Evolutionary conservation across 2,888 invertebrate species (phyloP).

Genomic region (Griposia aprilina): DNA sequence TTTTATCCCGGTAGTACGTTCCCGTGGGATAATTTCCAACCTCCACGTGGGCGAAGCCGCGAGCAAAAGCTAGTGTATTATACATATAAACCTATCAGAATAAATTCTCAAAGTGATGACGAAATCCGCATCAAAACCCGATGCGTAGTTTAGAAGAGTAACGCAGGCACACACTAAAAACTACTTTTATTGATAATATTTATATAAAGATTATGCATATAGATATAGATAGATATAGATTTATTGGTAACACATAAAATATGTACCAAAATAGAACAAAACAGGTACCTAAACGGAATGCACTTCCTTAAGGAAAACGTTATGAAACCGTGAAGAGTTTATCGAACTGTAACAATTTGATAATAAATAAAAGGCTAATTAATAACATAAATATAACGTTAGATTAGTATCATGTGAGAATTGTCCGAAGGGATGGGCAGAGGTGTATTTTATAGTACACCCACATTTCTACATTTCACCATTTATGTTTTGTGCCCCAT

Average conservation of each 20-base stretch:
- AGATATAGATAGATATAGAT: background rate
- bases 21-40: no score
- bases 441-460: background rate
- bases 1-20: no score
- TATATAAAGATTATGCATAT: background rate
- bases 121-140: background rate
- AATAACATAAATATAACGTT: background rate
- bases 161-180: background rate
- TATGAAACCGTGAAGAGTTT: slow-evolving; percentile 5
- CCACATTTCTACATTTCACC: background rate
- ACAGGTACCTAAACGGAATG: slow-evolving; percentile 11
- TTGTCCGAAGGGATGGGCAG: background rate
- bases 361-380: background rate
- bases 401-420: background rate
- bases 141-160: background rate
- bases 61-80: no score
- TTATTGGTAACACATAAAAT: background rate
- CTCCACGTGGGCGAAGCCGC: no score
- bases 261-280: slow-evolving; percentile 1
- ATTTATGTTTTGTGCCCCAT: background rate
- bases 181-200: background rate
- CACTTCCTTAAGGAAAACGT: background rate
- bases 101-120: background rate
- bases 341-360: slow-evolving; percentile 2
- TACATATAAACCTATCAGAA: background rate